Percentiles rank a stretch among this genome's conserved stretches.
These are phyloP conservation scores for Amphipoea oculea DNA, from an alignment of 2,888 invertebrate genomes.

Conservation along the genomic window DNA sequence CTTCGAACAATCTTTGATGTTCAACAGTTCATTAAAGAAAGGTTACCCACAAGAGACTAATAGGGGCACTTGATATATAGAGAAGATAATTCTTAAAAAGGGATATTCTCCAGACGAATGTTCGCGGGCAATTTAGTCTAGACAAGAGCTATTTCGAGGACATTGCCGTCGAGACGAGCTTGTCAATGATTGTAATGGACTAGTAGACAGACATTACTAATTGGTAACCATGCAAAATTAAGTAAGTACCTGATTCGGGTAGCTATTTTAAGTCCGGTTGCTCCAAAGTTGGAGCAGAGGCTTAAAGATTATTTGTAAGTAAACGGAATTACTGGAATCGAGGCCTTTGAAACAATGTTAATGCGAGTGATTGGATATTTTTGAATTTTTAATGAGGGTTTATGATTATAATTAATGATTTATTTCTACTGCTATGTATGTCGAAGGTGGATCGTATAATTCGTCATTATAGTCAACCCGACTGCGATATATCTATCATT, in stretches of 20 bases:
- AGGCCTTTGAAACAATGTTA: background rate
- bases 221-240: conserved; percentile 4
- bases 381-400: background rate
- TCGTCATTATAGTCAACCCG: too few relatives aligned
- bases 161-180: conserved; percentile 45
- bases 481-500: background rate
- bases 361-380: background rate
- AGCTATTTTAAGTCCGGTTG: background rate
- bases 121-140: conserved; percentile 54
- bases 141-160: conserved; percentile 51
- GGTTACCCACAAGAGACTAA: conserved; percentile 10
- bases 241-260: too few relatives aligned
- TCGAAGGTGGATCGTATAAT: too few relatives aligned
- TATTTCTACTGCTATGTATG: background rate
- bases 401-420: background rate
- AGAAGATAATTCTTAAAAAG: conserved; percentile 8
- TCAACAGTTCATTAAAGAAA: conserved; percentile 14
- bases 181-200: conserved; percentile 17
- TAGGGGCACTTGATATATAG: conserved; percentile 12
- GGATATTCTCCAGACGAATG: conserved; percentile 31
- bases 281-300: background rate
- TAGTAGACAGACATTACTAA: background rate
- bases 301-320: background rate
- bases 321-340: background rate
- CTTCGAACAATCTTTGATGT: background rate